A percentile compares a stretch with the other conserved stretches of the same genome.
Evolutionary conservation across 1,140 invertebrate species (phyloP).

Genomic region (Aphis gossypii): DNA sequence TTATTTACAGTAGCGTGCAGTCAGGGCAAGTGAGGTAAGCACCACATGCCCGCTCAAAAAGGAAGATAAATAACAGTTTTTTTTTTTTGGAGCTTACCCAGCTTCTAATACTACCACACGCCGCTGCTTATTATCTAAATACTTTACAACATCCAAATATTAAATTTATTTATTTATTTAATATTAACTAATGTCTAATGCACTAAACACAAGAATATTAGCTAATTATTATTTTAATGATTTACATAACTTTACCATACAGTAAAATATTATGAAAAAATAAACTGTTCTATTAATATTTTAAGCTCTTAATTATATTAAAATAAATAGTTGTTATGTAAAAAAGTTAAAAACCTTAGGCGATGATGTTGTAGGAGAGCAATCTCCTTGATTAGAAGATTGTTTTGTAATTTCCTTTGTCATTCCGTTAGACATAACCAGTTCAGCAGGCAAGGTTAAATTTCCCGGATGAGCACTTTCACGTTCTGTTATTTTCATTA

Average conservation of each 20-base stretch:
- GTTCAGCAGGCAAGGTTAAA: conserved; percentile 56
- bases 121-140: not conserved
- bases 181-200: conserved; percentile 7
- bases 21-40: no score
- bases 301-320: not conserved
- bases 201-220: not conserved
- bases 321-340: not conserved
- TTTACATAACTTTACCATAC: not conserved
- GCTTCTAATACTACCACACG: no score
- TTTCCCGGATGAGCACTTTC: conserved; percentile 81
- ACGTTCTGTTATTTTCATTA: conserved; percentile 94
- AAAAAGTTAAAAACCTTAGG: conserved; percentile 49
- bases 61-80: no score
- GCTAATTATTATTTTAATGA: not conserved
- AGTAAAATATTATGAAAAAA: not conserved
- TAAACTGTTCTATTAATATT: not conserved
- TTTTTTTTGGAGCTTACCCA: no score
- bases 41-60: no score
- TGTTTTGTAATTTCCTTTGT: conserved; percentile 34
- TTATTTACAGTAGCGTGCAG: no score
- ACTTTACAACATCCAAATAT: not conserved
- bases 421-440: conserved; percentile 43
- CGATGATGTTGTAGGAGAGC: conserved; percentile 46
- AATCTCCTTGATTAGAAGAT: conserved; percentile 44
- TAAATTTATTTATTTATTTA: not conserved